phyloP scores from a whole-genome alignment of 2,113 vertebrate genomes.

The Dicaeum eximium region DNA sequence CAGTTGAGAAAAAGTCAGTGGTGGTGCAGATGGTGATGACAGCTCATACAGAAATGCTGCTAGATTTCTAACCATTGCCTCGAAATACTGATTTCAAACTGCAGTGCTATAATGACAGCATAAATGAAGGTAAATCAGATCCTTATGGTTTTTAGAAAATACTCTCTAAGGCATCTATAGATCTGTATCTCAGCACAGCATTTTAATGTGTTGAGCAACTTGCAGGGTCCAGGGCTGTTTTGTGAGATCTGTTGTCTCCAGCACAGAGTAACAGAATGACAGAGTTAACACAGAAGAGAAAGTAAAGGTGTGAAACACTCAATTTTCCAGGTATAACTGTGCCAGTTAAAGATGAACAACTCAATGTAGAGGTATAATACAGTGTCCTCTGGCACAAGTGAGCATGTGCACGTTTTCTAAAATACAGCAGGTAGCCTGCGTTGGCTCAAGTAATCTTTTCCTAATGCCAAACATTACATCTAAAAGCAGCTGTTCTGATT shows the following conservation, averaged over 20 bases:
- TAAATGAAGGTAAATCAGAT: slow-evolving; percentile 19
- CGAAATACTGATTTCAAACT: neutral
- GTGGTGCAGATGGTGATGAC: neutral
- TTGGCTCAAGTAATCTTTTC: neutral
- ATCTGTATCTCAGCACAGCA: neutral
- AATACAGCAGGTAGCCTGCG: neutral
- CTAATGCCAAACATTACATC: neutral
- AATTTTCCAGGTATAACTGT: neutral
- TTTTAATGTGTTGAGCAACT: neutral
- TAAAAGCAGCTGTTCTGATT: neutral
- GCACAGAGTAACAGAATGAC: neutral
- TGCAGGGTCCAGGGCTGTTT: neutral
- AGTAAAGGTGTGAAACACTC: neutral
- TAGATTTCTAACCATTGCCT: slow-evolving; percentile 5
- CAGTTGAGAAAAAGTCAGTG: neutral
- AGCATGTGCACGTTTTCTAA: neutral
- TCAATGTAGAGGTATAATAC: neutral
- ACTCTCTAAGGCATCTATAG: neutral
- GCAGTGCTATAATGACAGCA: neutral
- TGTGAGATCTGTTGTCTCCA: neutral
- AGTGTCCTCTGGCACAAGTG: neutral
- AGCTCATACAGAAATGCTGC: neutral
- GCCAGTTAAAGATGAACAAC: neutral
- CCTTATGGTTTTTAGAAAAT: neutral
- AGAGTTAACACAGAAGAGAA: neutral